Conservation (phyloP, 1,140 invertebrate genomes). For the Conus ventricosus region DNA sequence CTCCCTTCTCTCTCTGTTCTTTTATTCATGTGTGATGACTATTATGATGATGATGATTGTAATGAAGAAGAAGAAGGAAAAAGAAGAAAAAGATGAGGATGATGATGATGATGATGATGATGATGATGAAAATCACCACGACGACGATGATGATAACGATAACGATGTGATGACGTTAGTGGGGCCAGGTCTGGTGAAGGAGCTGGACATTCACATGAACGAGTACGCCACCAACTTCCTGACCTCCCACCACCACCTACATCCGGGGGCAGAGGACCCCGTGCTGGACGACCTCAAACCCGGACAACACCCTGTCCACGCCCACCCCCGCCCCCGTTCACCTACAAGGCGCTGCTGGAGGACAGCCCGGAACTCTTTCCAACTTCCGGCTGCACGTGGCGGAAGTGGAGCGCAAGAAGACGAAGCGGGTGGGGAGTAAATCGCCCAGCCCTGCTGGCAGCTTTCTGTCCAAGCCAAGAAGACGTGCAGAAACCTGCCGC, state of each 20-base stretch:
- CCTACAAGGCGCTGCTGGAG: constrained; percentile 64
- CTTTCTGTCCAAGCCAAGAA: constrained; percentile 40
- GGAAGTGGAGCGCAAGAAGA: constrained; percentile 59
- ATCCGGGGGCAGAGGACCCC: constrained; percentile 64
- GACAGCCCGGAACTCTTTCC: constrained; percentile 61
- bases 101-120: not conserved
- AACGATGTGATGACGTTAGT: not conserved
- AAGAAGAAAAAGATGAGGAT: too few relatives aligned
- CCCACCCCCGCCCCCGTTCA: constrained; percentile 49
- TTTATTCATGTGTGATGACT: too few relatives aligned
- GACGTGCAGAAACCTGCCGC: not conserved
- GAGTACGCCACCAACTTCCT: constrained; percentile 67
- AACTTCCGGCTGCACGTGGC: constrained; percentile 66
- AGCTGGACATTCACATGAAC: constrained; percentile 62
- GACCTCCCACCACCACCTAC: constrained; percentile 61
- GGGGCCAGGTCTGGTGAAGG: constrained; percentile 62
- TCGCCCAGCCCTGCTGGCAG: constrained; percentile 68
- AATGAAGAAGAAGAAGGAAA: too few relatives aligned
- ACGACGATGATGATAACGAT: not conserved
- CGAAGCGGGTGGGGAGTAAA: constrained; percentile 54
- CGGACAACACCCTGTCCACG: constrained; percentile 41
- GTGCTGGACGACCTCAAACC: constrained; percentile 41
- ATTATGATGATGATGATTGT: too few relatives aligned
- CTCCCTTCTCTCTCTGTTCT: too few relatives aligned
- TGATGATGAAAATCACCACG: not conserved